A percentile compares a stretch with the other conserved stretches of the same genome.
Conservation (phyloP, 2,888 invertebrate genomes). For the Rosalia funebris region DNA sequence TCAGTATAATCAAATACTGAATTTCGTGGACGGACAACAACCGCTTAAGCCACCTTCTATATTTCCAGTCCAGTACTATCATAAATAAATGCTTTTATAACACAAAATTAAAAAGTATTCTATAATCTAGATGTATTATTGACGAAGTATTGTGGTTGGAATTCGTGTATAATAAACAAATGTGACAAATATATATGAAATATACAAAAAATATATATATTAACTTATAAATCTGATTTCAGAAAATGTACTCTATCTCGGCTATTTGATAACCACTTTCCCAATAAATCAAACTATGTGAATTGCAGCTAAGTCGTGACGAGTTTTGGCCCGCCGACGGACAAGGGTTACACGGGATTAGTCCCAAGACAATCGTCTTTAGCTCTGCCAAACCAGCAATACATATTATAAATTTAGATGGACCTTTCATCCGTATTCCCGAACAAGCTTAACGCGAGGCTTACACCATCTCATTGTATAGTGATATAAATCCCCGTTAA, state of each 20-base stretch:
- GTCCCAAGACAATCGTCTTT: slow-evolving; percentile 39
- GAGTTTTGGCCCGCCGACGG: slow-evolving; percentile 34
- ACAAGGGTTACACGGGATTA: slow-evolving; percentile 35
- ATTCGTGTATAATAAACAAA: not conserved
- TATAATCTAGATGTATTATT: no score
- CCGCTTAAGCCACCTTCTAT: no score
- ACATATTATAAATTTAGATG: slow-evolving; percentile 41
- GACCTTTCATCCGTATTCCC: slow-evolving; percentile 34
- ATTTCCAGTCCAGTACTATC: no score
- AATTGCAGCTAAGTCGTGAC: slow-evolving; percentile 26
- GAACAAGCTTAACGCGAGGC: slow-evolving; percentile 30
- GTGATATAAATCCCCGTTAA: slow-evolving; percentile 25
- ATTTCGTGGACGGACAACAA: no score
- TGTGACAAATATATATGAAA: no score
- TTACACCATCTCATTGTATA: slow-evolving; percentile 26
- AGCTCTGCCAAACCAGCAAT: slow-evolving; percentile 32
- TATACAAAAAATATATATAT: no score
- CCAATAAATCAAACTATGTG: slow-evolving; percentile 28
- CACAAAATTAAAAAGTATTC: no score
- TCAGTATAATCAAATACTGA: no score
- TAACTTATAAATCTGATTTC: not conserved
- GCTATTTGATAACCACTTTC: slow-evolving; percentile 33
- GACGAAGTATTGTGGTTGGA: not conserved
- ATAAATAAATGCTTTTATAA: no score
- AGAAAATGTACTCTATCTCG: not conserved